Conservation (phyloP, 1,140 invertebrate genomes). For the Penaeus vannamei region DNA sequence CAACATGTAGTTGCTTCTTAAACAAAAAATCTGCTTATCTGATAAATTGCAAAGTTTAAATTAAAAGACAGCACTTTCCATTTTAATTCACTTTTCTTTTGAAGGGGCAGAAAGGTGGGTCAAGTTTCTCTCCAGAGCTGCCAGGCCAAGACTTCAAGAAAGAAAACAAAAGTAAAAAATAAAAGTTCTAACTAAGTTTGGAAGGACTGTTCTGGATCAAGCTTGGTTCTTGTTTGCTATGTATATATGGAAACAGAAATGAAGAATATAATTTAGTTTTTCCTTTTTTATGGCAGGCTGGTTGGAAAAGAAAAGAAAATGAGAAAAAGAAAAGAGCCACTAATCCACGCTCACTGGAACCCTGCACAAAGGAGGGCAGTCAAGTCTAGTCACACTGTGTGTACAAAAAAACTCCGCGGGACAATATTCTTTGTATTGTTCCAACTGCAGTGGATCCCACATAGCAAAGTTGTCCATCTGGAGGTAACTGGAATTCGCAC, state of each 20-base stretch:
- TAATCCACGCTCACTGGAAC: slow-evolving; percentile 41
- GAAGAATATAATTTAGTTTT: slow-evolving; percentile 22
- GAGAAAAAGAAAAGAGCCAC: slow-evolving; percentile 29
- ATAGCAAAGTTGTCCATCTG: slow-evolving; percentile 27
- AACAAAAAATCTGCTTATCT: too few species aligned
- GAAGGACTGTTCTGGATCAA: not conserved
- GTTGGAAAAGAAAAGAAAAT: too few species aligned
- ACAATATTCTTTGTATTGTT: slow-evolving; percentile 34
- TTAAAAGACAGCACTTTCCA: too few species aligned
- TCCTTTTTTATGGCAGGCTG: not conserved
- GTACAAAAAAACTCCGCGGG: slow-evolving; percentile 18
- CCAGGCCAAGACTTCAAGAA: too few species aligned
- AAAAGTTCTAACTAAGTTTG: too few species aligned
- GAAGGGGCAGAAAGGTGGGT: too few species aligned
- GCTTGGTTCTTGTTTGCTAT: slow-evolving; percentile 17
- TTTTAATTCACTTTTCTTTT: too few species aligned
- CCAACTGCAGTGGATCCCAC: slow-evolving; percentile 27
- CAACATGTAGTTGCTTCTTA: too few species aligned
- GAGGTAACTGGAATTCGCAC: slow-evolving; percentile 29
- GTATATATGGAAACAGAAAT: slow-evolving; percentile 40
- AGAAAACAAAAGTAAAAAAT: too few species aligned
- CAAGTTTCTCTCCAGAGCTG: too few species aligned
- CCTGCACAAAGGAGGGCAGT: slow-evolving; percentile 23
- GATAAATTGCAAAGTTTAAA: too few species aligned
- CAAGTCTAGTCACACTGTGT: not conserved